A percentile compares a stretch with the other conserved stretches of the same genome.
Evolutionary conservation across 2,797 vertebrate genomes (phyloP).

Genomic region (Notoglanidium macrostoma): DNA sequence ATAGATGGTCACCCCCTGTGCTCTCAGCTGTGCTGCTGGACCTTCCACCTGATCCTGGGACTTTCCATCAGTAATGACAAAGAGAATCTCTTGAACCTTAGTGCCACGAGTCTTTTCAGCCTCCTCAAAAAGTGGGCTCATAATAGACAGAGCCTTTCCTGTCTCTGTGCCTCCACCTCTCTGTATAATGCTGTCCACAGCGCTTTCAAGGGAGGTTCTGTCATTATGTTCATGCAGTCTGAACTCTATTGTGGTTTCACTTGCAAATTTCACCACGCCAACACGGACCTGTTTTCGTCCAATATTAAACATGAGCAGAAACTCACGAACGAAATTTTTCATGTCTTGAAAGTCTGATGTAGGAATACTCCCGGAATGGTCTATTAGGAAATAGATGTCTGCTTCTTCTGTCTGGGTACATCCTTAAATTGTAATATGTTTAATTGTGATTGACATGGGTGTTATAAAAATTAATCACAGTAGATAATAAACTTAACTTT

Average conservation of each 20-base stretch:
- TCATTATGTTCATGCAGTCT: constrained; percentile 62
- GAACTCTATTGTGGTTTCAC: constrained; percentile 67
- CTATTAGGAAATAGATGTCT: constrained; percentile 86
- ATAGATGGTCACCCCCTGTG: constrained; percentile 70
- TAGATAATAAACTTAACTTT: neutral
- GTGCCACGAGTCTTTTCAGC: constrained; percentile 60
- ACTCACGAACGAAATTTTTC: constrained; percentile 80
- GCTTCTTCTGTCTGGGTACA: constrained; percentile 82
- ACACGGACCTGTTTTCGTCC: constrained; percentile 74
- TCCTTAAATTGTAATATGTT: constrained; percentile 64
- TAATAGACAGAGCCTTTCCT: constrained; percentile 73
- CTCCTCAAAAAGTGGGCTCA: constrained; percentile 68
- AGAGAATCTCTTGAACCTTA: constrained; percentile 73
- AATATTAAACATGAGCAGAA: constrained; percentile 73
- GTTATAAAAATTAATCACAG: neutral
- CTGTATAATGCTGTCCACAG: constrained; percentile 71
- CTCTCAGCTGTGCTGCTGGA: constrained; percentile 70
- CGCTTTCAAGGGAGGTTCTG: constrained; percentile 62
- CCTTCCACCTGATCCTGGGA: constrained; percentile 73
- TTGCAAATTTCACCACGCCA: constrained; percentile 77
- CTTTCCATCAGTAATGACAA: constrained; percentile 82
- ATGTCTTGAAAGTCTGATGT: constrained; percentile 76
- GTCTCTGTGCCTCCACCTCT: constrained; percentile 73
- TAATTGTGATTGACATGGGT: neutral
- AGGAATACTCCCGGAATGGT: constrained; percentile 79